A percentile compares a stretch with the other conserved stretches of the same genome.
phyloP scores from a whole-genome alignment of 1,140 invertebrate genomes.

The Lordiphosa collinella region DNA sequence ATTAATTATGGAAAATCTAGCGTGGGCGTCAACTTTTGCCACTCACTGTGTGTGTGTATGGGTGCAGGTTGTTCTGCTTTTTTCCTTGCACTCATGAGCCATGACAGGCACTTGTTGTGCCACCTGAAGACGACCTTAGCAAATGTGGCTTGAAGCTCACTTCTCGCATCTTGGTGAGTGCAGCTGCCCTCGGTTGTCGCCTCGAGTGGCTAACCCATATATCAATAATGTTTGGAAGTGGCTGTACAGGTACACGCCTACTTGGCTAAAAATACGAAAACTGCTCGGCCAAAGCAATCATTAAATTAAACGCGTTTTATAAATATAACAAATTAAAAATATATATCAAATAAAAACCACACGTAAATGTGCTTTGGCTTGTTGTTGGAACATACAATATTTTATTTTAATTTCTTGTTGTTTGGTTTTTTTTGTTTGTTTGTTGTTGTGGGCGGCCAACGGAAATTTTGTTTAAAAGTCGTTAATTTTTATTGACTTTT shows the following conservation, averaged over 20 bases:
- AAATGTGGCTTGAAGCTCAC: constrained; percentile 19
- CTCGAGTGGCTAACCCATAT: constrained; percentile 40
- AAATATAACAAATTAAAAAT: constrained; percentile 47
- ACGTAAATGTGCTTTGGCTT: constrained; percentile 16
- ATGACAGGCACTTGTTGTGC: constrained; percentile 3
- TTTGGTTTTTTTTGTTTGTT: constrained; percentile 13
- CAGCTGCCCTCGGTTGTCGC: constrained; percentile 17
- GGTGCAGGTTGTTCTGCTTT: not conserved
- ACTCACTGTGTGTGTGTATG: constrained; percentile 13
- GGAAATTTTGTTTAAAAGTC: constrained; percentile 63
- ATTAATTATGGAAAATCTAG: constrained; percentile 60
- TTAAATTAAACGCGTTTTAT: constrained; percentile 56
- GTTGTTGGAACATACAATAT: constrained; percentile 31
- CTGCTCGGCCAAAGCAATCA: constrained; percentile 25
- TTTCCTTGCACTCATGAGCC: constrained; percentile 7
- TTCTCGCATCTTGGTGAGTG: constrained; percentile 6
- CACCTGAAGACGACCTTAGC: constrained; percentile 1
- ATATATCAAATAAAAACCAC: constrained; percentile 24
- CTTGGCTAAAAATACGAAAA: constrained; percentile 55
- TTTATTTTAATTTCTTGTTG: constrained; percentile 39
- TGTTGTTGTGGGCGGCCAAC: constrained; percentile 41
- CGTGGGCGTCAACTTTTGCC: constrained; percentile 34
- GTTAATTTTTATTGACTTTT: constrained; percentile 68
- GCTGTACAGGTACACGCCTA: constrained; percentile 30
- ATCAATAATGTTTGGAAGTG: constrained; percentile 33